Conservation (phyloP, 2,888 invertebrate genomes). For the Neria commutata region DNA sequence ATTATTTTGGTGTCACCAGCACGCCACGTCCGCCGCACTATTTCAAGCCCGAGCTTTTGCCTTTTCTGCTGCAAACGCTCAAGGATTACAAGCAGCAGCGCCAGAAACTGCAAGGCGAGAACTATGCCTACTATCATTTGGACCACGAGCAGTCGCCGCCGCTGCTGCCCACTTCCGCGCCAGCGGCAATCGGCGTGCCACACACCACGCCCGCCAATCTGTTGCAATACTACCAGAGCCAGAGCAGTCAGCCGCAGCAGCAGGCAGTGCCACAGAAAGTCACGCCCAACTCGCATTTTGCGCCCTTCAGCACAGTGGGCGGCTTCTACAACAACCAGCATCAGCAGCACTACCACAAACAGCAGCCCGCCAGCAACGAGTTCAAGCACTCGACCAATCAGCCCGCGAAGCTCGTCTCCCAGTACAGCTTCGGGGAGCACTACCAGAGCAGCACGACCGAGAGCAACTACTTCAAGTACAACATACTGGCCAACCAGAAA, state of each 20-base stretch:
- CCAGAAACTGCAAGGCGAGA: conserved; percentile 51
- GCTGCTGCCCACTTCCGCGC: neutral
- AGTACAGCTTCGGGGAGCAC: conserved; percentile 45
- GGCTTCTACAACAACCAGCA: conserved; percentile 65
- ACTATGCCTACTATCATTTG: conserved; percentile 62
- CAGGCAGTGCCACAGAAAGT: conserved; percentile 33
- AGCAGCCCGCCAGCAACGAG: conserved; percentile 8
- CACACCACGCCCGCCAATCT: conserved; percentile 25
- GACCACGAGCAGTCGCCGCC: conserved; percentile 45
- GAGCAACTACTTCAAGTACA: conserved; percentile 59
- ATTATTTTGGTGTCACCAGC: conserved; percentile 36
- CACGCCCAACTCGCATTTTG: conserved; percentile 67
- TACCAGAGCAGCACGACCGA: conserved; percentile 48
- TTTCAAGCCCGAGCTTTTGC: conserved; percentile 45
- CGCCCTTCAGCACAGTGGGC: conserved; percentile 65
- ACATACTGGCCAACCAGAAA: conserved; percentile 59
- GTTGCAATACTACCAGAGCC: conserved; percentile 33
- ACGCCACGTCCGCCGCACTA: conserved; percentile 37
- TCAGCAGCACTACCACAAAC: conserved; percentile 13
- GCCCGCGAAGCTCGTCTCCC: conserved; percentile 47
- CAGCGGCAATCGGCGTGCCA: no score
- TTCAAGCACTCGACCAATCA: conserved; percentile 33
- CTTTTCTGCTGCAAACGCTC: conserved; percentile 52
- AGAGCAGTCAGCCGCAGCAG: conserved; percentile 18
- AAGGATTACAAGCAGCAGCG: conserved; percentile 54